Conservation (phyloP, 1,140 invertebrate species). For the Papilio glaucus region DNA sequence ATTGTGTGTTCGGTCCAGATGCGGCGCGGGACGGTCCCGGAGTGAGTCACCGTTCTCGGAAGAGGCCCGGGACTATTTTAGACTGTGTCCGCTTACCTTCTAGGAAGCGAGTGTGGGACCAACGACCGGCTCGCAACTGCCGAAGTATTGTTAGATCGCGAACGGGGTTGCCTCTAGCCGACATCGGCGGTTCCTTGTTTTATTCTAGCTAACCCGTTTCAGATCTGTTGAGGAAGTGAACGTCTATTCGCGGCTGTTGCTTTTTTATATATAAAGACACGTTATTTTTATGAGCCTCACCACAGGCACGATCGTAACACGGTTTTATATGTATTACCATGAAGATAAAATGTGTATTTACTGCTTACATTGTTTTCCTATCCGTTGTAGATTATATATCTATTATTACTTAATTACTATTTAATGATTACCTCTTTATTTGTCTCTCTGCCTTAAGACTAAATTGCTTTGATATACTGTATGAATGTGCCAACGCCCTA, state of each 20-base stretch:
- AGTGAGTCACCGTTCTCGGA: slow-evolving; percentile 77
- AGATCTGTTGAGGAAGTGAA: slow-evolving; percentile 47
- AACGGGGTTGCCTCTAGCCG: slow-evolving; percentile 63
- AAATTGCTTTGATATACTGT: too few relatives aligned
- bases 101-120: slow-evolving; percentile 77
- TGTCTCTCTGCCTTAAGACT: background rate
- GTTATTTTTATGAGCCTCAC: slow-evolving; percentile 32
- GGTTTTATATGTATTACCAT: slow-evolving; percentile 11
- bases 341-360: too few relatives aligned
- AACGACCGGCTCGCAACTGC: slow-evolving; percentile 75
- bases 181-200: slow-evolving; percentile 58
- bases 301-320: slow-evolving; percentile 15
- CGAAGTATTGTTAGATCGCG: slow-evolving; percentile 78
- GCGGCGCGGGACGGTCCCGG: slow-evolving; percentile 71
- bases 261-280: slow-evolving; percentile 3
- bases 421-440: too few relatives aligned
- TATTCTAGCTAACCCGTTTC: slow-evolving; percentile 54
- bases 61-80: slow-evolving; percentile 79
- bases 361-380: too few relatives aligned
- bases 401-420: too few relatives aligned
- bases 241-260: slow-evolving; percentile 23
- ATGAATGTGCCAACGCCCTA: too few relatives aligned
- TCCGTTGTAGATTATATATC: background rate
- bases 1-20: slow-evolving; percentile 68
- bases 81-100: slow-evolving; percentile 81